Evolutionary conservation across 2,113 vertebrate genomes (phyloP), one percentile per base, ranked within the genome.

Genomic region (Nothoprocta perdicaria): DNA sequence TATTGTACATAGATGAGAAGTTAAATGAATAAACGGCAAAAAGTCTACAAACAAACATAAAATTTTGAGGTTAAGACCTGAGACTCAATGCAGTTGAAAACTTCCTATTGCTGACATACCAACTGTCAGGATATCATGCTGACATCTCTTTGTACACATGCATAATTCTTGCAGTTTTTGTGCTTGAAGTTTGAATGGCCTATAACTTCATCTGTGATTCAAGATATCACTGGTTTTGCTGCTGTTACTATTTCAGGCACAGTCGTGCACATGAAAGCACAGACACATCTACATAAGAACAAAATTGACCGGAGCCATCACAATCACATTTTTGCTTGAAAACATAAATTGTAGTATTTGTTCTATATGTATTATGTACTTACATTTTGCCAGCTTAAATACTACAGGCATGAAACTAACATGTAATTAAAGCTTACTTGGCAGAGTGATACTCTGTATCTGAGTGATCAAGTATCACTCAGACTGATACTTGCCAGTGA

Each of bases 361-460:
- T 33, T 14, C 21, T 14, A 52, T 24, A n/a, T 62, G 6, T 33
- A 14, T 14, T 53, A 55, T 58, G 8, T 69, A 16, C 62, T 84
- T 96, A 79, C 11, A 57, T 92, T 87, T 90, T 69, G 85, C 66
- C 67, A 78, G 80, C 12, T 80, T 84, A 55, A 23, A 92, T 83
- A 80, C 38, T 66, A 27, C 31, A 83, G 43, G 6, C 45, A 22
- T 73, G 87, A 88, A 84, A 89, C 53, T 92, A 85, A 87, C 7
- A 18, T 72, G 19, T 94, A 81, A 93, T 85, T 88, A 92, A 91
- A 90, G 22, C 46, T 23, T 93, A 58, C 86, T 69, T 97, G 95
- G 24, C 50, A 78, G 48, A 77, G 57, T 38, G 35, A 38, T 38
- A 38, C 35, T 38, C 35, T 38, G 35, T 38, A 38, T 38, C 35